Evolutionary conservation across 2,113 vertebrate species (phyloP).

Genomic region (Trichomycterus rosablanca): DNA sequence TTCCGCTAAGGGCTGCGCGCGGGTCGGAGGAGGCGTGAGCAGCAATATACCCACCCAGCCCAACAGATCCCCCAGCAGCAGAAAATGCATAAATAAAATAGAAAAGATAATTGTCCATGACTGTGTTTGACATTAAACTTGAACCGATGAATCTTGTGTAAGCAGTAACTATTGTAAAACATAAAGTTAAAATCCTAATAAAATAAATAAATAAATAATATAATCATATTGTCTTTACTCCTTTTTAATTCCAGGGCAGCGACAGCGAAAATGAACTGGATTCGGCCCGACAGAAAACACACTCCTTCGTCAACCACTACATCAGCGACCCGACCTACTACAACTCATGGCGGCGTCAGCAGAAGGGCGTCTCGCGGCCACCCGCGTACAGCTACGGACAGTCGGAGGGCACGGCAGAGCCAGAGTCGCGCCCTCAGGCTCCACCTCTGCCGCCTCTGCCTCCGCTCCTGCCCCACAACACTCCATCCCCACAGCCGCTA

Average conservation of each 20-base stretch:
- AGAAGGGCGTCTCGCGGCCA: constrained; percentile 88
- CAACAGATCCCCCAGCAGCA: too few relatives aligned
- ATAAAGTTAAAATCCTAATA: too few relatives aligned
- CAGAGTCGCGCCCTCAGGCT: constrained; percentile 69
- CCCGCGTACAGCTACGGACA: constrained; percentile 90
- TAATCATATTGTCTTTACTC: background rate
- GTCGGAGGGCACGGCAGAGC: constrained; percentile 79
- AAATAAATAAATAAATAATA: too few relatives aligned
- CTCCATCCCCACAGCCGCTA: constrained; percentile 56
- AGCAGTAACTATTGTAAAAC: too few relatives aligned
- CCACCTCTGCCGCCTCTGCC: constrained; percentile 70
- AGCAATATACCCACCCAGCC: too few relatives aligned
- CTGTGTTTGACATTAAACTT: too few relatives aligned
- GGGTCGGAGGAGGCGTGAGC: too few relatives aligned
- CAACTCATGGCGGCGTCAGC: constrained; percentile 94
- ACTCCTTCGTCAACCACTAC: constrained; percentile 99
- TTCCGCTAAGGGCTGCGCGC: too few relatives aligned
- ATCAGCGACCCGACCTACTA: constrained; percentile 98
- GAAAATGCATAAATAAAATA: too few relatives aligned
- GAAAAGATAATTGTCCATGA: too few relatives aligned
- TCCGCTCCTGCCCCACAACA: constrained; percentile 57
- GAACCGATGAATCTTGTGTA: too few relatives aligned
- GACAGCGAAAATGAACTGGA: constrained; percentile 97
- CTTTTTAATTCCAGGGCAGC: constrained; percentile 74
- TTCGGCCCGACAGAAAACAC: constrained; percentile 83